Percentiles rank a stretch among this genome's conserved stretches.
Conservation (phyloP, 1,140 invertebrate genomes). For the Cotesia typhae region DNA sequence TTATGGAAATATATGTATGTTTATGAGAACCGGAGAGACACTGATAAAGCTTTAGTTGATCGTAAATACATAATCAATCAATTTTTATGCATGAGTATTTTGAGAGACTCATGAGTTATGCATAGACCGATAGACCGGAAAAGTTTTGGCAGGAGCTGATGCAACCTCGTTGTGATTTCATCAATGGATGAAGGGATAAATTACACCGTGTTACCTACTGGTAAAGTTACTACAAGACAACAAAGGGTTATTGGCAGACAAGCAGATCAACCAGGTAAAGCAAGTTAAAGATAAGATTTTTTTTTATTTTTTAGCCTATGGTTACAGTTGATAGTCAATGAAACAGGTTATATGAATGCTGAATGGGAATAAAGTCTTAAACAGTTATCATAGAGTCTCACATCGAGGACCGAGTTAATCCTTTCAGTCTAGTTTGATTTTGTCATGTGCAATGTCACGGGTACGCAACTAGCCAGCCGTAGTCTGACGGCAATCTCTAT, state of each 20-base stretch:
- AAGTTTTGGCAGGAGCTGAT: background rate
- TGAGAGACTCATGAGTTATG: conserved; percentile 24
- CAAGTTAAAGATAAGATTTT: too few relatives aligned
- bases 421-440: conserved; percentile 35
- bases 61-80: conserved; percentile 26
- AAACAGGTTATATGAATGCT: too few relatives aligned
- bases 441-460: conserved; percentile 36
- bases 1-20: background rate
- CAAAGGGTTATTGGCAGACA: too few relatives aligned
- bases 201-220: too few relatives aligned
- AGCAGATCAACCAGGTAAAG: too few relatives aligned
- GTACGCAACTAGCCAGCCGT: conserved; percentile 28
- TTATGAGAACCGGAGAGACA: background rate
- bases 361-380: too few relatives aligned
- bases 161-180: too few relatives aligned
- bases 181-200: too few relatives aligned
- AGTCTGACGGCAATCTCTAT: conserved; percentile 54
- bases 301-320: too few relatives aligned
- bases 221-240: too few relatives aligned
- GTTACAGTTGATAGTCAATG: too few relatives aligned
- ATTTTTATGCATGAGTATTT: conserved; percentile 28
- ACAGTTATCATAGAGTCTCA: too few relatives aligned
- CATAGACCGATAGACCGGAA: conserved; percentile 4
- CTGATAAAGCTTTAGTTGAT: background rate
- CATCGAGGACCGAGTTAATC: conserved; percentile 19